These are phyloP conservation scores for Diplogasteroides magnus DNA, from an alignment of 1,140 invertebrate genomes.

Conservation along the genomic window DNA sequence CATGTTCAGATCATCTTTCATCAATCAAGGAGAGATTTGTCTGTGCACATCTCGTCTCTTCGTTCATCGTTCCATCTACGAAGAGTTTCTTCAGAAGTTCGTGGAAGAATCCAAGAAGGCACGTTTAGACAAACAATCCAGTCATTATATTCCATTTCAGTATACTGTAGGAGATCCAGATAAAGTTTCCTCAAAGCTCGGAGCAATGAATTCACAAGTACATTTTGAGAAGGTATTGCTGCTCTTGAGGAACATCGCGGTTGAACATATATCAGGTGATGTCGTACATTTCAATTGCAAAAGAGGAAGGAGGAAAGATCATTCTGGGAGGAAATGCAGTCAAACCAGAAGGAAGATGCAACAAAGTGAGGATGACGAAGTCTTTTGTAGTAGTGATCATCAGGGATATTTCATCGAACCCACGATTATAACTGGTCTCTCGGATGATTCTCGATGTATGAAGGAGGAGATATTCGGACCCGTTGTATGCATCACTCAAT, in stretches of 20 bases:
- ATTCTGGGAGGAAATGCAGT: conserved; percentile 54
- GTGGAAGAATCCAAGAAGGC: conserved; percentile 58
- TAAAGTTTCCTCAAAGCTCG: conserved; percentile 55
- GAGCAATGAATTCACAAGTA: conserved; percentile 60
- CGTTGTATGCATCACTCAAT: conserved; percentile 62
- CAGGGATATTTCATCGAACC: conserved; percentile 62
- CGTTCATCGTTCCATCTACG: conserved; percentile 60
- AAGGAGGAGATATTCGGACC: conserved; percentile 66
- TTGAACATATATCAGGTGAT: conserved; percentile 57
- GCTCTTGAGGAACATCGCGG: conserved; percentile 57
- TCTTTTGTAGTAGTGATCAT: conserved; percentile 3
- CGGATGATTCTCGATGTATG: conserved; percentile 59
- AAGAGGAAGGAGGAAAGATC: conserved; percentile 46
- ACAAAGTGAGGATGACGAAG: conserved; percentile 17
- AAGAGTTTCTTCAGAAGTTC: conserved; percentile 60
- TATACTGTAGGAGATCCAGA: conserved; percentile 61
- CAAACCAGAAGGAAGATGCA: conserved; percentile 38
- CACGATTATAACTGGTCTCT: conserved; percentile 60
- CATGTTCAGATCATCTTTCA: conserved; percentile 60
- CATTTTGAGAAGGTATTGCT: conserved; percentile 61
- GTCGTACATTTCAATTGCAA: conserved; percentile 56
- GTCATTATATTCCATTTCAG: conserved; percentile 22
- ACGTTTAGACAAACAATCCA: neutral
- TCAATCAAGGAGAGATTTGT: conserved; percentile 66
- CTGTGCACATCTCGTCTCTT: conserved; percentile 63